These are phyloP conservation scores for Lamellibrachia satsuma DNA, from an alignment of 2,888 invertebrate species.

Conservation along the genomic window DNA sequence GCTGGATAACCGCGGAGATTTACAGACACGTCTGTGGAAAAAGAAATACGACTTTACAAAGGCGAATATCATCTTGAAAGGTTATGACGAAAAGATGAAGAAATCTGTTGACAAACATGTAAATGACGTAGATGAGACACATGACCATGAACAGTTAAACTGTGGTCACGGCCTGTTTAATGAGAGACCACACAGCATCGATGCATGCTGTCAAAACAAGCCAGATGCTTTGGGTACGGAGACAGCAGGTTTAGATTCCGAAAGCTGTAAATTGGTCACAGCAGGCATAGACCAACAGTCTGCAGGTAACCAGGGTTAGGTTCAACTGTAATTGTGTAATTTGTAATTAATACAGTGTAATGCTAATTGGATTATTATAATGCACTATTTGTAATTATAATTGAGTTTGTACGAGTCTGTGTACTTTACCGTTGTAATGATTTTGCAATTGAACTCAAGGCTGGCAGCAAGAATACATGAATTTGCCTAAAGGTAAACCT, in stretches of 20 bases:
- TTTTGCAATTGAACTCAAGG: too few species aligned
- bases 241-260: background rate
- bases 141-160: background rate
- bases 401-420: too few species aligned
- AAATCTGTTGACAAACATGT: background rate
- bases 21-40: conserved; percentile 58
- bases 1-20: conserved; percentile 48
- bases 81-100: conserved; percentile 24
- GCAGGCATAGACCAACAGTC: background rate
- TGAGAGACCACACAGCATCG: background rate
- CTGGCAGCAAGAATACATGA: too few species aligned
- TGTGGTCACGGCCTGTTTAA: background rate
- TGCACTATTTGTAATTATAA: too few species aligned
- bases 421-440: too few species aligned
- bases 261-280: background rate
- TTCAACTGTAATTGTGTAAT: too few species aligned
- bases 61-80: conserved; percentile 32
- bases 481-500: too few species aligned
- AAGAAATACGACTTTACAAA: conserved; percentile 58
- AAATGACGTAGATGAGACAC: background rate
- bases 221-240: background rate
- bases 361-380: too few species aligned
- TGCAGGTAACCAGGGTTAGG: too few species aligned
- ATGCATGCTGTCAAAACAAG: conserved; percentile 14
- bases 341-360: too few species aligned